Conservation (phyloP, 2,888 invertebrate species). For the Xanthorhoe spadicearia region DNA sequence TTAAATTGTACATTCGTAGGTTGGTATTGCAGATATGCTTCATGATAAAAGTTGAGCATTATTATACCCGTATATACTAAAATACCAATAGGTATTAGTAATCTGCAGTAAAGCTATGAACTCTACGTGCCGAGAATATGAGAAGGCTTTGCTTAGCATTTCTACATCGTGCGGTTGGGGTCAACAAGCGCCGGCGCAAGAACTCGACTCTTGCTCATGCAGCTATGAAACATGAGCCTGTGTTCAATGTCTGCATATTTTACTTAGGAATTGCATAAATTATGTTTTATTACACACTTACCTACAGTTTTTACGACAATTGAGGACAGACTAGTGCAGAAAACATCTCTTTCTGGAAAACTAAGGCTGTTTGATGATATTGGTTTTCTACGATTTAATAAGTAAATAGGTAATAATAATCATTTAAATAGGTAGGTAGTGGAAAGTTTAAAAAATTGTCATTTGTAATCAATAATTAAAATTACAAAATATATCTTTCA, state of each 20-base stretch:
- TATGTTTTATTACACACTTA: conserved; percentile 14
- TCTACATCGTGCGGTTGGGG: conserved; percentile 38
- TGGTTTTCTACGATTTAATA: neutral
- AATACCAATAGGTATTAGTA: neutral
- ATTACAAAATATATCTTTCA: too few species aligned
- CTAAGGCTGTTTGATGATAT: neutral
- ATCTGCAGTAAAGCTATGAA: conserved; percentile 26
- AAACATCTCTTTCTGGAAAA: neutral
- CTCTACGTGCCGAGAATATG: conserved; percentile 33
- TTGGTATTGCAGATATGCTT: too few species aligned
- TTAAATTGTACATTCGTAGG: too few species aligned
- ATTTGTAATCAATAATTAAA: too few species aligned
- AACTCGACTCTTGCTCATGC: conserved; percentile 38
- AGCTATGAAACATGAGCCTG: conserved; percentile 41
- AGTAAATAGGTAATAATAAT: too few species aligned
- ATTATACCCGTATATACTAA: neutral
- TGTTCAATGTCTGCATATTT: conserved; percentile 37
- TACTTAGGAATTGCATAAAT: conserved; percentile 22
- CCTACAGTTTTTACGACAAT: conserved; percentile 19
- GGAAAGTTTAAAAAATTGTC: too few species aligned
- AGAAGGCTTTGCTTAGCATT: conserved; percentile 39
- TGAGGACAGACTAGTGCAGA: conserved; percentile 9
- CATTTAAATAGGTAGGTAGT: too few species aligned
- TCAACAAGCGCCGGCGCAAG: conserved; percentile 45
- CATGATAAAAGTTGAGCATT: neutral